Evolutionary conservation across 2,888 invertebrate genomes (phyloP), one percentile per base, ranked within the genome.

Genomic region (Julus scanicus): DNA sequence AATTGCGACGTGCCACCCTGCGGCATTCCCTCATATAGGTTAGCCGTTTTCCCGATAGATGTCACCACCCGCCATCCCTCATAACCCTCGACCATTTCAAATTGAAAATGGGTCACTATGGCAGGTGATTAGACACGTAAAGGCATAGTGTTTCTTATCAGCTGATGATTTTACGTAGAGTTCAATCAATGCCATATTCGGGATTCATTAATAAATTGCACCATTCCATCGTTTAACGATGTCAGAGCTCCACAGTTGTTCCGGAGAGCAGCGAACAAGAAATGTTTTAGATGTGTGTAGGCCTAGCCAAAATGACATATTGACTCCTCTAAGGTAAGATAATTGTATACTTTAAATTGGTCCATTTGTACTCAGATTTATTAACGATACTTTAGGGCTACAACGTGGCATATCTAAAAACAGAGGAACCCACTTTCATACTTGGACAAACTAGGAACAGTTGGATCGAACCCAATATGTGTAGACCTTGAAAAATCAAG

Each of bases 101-200:
- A 29, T 9, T 9, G 71, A 71, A 71, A 71, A 71, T 71, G 71
- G 71, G 71, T 71, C 71, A 71, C 71, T 9, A 71, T 71, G 29
- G 71, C 2, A 29, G 71, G 11, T 71, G 71, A 71, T 71, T 71
- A 71, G 11, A 29, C 71, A 29, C 71, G 71, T 71, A 71, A 71
- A 71, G 29, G 8, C 71, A 1, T 29, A 29, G 5, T 71, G 29
- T 11, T 71, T 71, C 71, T 71, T 71, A 71, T 71, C 71, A 71
- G 71, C 6, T 71, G 71, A 29, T 20, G 20, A 63, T 4, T 8
- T n/a, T 63, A 6, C 8, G n/a, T 8, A 9, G 8, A 9, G 0
- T 20, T 20, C 8, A 71, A 71, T 71, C 71, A 71, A 71, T 71
- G 71, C 71, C 71, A 71, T 20, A 71, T 71, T 71, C 29, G 20